Evolutionary conservation across 2,113 vertebrate species (phyloP).

Genomic region (Noctilio leporinus): DNA sequence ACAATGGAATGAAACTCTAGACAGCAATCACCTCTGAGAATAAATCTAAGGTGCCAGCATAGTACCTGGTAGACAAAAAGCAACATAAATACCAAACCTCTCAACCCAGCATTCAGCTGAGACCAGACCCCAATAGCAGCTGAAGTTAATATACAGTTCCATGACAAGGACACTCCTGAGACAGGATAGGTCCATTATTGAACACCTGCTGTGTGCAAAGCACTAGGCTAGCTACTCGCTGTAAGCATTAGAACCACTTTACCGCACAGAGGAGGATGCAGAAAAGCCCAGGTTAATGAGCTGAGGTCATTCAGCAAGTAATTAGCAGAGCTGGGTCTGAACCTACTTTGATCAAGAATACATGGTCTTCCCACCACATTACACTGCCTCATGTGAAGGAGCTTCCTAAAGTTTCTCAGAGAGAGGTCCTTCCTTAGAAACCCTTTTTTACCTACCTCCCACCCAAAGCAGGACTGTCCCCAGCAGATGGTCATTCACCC

Average conservation of each 20-base stretch:
- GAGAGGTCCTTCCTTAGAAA: neutral
- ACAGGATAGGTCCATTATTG: fast-evolving
- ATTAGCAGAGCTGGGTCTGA: neutral
- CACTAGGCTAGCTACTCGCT: neutral
- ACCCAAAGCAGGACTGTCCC: neutral
- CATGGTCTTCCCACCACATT: fast-evolving
- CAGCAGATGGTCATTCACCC: neutral
- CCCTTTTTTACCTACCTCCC: neutral
- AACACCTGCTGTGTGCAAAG: neutral
- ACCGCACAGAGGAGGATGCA: neutral
- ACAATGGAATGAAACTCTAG: neutral
- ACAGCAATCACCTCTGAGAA: neutral
- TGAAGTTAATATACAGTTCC: neutral
- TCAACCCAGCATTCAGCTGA: neutral
- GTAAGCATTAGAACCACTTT: neutral
- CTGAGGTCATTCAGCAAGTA: neutral
- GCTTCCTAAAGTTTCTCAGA: neutral
- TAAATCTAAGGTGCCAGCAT: neutral
- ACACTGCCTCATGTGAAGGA: neutral
- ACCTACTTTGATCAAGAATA: neutral
- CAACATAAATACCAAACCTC: neutral
- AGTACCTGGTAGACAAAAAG: neutral
- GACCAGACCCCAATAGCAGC: neutral
- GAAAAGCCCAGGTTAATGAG: neutral
- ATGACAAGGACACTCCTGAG: neutral